Evolutionary conservation across 1,140 invertebrate species (phyloP).

Genomic region (Drosophila sucinea): DNA sequence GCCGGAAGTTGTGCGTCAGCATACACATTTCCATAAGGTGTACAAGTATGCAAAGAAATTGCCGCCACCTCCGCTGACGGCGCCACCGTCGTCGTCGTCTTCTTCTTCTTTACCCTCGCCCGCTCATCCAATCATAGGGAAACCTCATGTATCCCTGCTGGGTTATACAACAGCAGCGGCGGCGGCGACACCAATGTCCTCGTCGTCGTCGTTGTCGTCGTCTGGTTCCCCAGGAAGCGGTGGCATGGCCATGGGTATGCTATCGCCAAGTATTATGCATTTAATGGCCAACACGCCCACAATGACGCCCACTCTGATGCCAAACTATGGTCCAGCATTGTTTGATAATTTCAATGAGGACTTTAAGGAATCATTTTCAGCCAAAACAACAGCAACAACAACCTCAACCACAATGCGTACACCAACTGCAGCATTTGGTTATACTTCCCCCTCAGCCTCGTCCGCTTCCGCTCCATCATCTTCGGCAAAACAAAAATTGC

Average conservation of each 20-base stretch:
- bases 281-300: conserved; percentile 51
- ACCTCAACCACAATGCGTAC: conserved; percentile 36
- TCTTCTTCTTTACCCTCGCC: neutral
- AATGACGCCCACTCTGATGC: conserved; percentile 37
- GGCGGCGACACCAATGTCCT: neutral
- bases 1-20: conserved; percentile 71
- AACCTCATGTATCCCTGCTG: conserved; percentile 66
- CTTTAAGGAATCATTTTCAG: conserved; percentile 1
- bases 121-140: conserved; percentile 32
- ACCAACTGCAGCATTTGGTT: conserved; percentile 1
- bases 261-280: conserved; percentile 61
- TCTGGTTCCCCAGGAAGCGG: conserved; percentile 1
- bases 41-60: conserved; percentile 51
- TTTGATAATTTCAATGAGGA: conserved; percentile 55
- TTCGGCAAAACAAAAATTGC: conserved; percentile 40
- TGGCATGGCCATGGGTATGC: conserved; percentile 20
- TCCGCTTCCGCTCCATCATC: neutral
- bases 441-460: neutral
- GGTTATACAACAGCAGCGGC: conserved; percentile 69
- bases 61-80: conserved; percentile 22
- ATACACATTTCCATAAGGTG: conserved; percentile 70
- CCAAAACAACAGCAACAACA: conserved; percentile 19
- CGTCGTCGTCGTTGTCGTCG: neutral
- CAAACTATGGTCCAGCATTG: conserved; percentile 64
- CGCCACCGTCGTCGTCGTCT: neutral